Evolutionary conservation across 2,113 vertebrate genomes (phyloP), one percentile per base, ranked within the genome.

Genomic region (Varanus komodoensis): DNA sequence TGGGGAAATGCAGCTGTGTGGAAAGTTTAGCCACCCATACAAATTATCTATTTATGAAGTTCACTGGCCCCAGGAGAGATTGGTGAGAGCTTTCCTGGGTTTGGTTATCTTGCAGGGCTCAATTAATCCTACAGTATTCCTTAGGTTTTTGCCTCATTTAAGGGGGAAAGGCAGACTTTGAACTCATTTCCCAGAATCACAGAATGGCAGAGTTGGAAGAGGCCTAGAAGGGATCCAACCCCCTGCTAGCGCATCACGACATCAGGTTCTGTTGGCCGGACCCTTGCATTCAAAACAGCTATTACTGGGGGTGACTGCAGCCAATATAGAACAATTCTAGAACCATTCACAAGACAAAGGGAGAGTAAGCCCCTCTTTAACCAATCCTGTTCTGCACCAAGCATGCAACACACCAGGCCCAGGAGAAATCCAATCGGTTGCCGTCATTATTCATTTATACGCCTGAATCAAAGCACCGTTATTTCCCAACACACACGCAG

Each of bases 261-360:
- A 34, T 1, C 5, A 44, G 54, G 5, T 25, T 19, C 0, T 0
- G 44, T 82, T 83, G 11, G 12, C 1, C 25, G 32, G 54, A 74
- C 25, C 21, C 84, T 25, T 0, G 0, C 29, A 4, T 0, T 1
- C 34, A 0, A 68, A 11, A 48, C 29, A 84, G 87, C 38, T 48
- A 38, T 91, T 84, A 87, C 71, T 8, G 2, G 11, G 29, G 79
- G 50, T 69, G 15, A 54, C 32, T 32, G 25, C 15, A 27, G 19
- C 50, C 54, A 48, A n/a, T 15, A 27, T 4, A 44, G 15, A 64
- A 38, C n/a, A 48, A 75, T 25, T 75, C 77, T 71, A 64, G 61
- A n/a, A 7, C 25, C 73, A 64, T 1, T 61, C 32, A 1, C 4
- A 50, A 44, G 9, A 44, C 81, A 50, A 50, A 48, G 23, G 32